Evolutionary conservation across 2,888 invertebrate species (phyloP), one percentile per base, ranked within the genome.

Genomic region (Scaptomyza caliginosa): DNA sequence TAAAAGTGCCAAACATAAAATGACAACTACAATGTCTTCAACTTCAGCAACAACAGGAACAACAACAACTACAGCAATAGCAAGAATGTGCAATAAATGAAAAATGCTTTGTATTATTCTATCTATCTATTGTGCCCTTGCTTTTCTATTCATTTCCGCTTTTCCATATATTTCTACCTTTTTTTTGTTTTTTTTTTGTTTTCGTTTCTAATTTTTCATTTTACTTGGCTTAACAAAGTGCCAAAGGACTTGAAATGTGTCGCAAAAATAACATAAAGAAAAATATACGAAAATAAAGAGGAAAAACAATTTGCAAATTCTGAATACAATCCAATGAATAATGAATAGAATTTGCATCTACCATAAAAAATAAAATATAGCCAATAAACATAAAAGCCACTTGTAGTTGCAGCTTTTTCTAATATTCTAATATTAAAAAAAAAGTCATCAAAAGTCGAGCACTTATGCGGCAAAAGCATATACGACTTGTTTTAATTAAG

Each of bases 1-100:
- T 54, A 72, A 77, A 65, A 83, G 74, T 80, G 77, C 69, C 80
- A 83, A 82, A 74, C 64, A 75, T 54, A 68, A 67, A 78, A 68
- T 59, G 78, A 56, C 60, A 68, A 49, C 72, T 56, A 54, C 57
- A 48, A 30, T 48, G 55, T 67, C n/a, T n/a, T 32, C 32, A 13
- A 54, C 60, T 65, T 42, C 70, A 52, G 55, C 46, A 38, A 10
- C 26, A 32, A 23, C 32, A 67, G n/a, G n/a, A n/a, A 21, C 51
- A 51, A 34, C 34, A 49, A 16, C 21, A 17, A 17, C 17, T 6
- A 30, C 26, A 16, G 17, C 32, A 55, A 23, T 17, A n/a, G 21
- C 23, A 19, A 54, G 51, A 57, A 64, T n/a, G 67, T 45, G 56
- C 73, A 69, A 71, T 68, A 71, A 73, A 59, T 64, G 64, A 76